Evolutionary conservation across 2,888 invertebrate species (phyloP).

Genomic region (Hypena proboscidalis): DNA sequence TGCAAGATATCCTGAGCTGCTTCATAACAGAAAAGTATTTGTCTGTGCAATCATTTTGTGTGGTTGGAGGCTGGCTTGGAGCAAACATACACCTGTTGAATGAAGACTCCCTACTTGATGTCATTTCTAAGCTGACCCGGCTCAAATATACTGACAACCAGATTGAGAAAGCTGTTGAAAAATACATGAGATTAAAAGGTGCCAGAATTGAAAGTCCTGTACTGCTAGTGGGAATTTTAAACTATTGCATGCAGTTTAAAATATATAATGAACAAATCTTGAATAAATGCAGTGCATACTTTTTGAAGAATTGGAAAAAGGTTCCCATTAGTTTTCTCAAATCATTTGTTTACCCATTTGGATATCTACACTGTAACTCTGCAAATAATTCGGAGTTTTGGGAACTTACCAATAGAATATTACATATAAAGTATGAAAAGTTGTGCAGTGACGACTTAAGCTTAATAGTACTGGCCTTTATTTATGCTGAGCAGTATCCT

Average conservation of each 20-base stretch:
- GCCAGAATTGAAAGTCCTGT: conserved; percentile 74
- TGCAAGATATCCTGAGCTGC: conserved; percentile 78
- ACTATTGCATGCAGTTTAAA: conserved; percentile 86
- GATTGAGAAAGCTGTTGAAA: conserved; percentile 86
- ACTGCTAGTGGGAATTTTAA: conserved; percentile 86
- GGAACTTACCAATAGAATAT: conserved; percentile 78
- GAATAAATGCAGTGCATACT: conserved; percentile 84
- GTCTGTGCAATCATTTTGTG: conserved; percentile 70
- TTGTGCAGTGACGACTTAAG: conserved; percentile 84
- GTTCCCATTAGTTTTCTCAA: conserved; percentile 84
- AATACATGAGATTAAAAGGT: conserved; percentile 85
- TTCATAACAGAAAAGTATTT: conserved; percentile 70
- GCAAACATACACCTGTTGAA: conserved; percentile 86
- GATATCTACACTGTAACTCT: conserved; percentile 85
- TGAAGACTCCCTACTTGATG: conserved; percentile 83
- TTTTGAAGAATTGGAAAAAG: conserved; percentile 71
- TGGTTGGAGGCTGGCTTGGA: conserved; percentile 84
- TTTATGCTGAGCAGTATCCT: conserved; percentile 87
- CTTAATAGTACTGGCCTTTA: conserved; percentile 86
- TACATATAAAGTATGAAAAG: conserved; percentile 84
- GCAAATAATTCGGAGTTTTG: conserved; percentile 82
- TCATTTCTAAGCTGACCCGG: conserved; percentile 82
- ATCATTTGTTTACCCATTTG: conserved; percentile 86
- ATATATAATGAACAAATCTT: conserved; percentile 85
- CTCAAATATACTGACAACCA: conserved; percentile 83